These are phyloP conservation scores for Tenrec ecaudatus DNA, from an alignment of 2,113 vertebrate species.

Conservation along the genomic window DNA sequence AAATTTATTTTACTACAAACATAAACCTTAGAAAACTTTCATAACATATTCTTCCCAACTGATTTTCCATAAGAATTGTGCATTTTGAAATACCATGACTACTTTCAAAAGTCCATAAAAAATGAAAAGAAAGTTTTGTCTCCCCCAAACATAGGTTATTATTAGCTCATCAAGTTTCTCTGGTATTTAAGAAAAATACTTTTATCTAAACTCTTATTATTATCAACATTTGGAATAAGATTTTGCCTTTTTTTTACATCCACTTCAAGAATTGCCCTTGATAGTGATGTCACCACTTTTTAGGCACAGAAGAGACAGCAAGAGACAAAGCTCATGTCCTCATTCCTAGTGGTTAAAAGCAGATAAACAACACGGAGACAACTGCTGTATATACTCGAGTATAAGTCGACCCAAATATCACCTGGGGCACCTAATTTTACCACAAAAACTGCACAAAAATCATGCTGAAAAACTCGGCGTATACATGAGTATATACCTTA, in stretches of 20 bases:
- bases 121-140: constrained; percentile 53
- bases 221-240: neutral
- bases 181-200: constrained; percentile 9
- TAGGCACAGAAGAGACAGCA: neutral
- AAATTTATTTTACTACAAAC: constrained; percentile 69
- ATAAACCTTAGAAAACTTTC: constrained; percentile 64
- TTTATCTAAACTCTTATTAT: neutral
- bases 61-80: constrained; percentile 52
- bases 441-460: no score
- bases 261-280: neutral
- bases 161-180: neutral
- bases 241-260: neutral
- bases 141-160: constrained; percentile 12
- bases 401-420: no score
- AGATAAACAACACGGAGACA: neutral
- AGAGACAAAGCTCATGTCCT: neutral
- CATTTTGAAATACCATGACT: constrained; percentile 58
- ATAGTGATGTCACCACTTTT: neutral
- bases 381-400: neutral
- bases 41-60: constrained; percentile 59
- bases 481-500: no score
- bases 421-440: no score
- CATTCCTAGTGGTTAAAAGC: neutral
- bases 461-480: no score
- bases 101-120: constrained; percentile 45